Percentiles rank a stretch among this genome's conserved stretches.
Evolutionary conservation across 2,888 invertebrate genomes (phyloP).

Genomic region (Oscheius sp.): DNA sequence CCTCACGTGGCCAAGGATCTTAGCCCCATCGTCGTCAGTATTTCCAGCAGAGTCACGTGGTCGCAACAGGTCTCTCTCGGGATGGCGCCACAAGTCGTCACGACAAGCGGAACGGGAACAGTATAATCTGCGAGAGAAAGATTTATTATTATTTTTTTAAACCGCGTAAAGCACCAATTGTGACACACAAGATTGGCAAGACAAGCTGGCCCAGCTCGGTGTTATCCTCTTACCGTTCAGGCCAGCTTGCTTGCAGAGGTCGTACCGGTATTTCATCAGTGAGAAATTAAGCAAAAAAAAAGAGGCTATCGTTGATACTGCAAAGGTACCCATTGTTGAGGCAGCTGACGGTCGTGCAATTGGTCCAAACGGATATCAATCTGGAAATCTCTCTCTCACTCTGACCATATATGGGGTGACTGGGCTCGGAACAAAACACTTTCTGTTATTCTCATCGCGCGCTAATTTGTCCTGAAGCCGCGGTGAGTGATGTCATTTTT

Average conservation of each 20-base stretch:
- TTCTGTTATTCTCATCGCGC: too few relatives aligned
- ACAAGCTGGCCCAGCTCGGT: too few relatives aligned
- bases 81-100: background rate
- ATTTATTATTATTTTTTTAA: background rate
- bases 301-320: background rate
- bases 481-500: too few relatives aligned
- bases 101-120: background rate
- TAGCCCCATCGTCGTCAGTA: too few relatives aligned
- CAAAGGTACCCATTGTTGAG: conserved; percentile 47
- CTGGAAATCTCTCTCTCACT: conserved; percentile 43
- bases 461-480: too few relatives aligned
- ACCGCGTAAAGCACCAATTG: conserved; percentile 5
- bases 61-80: background rate
- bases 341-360: conserved; percentile 37
- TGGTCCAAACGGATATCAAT: conserved; percentile 58
- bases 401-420: too few relatives aligned
- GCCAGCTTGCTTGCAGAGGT: too few relatives aligned
- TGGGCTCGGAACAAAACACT: too few relatives aligned
- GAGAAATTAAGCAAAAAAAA: background rate
- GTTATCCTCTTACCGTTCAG: too few relatives aligned
- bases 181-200: too few relatives aligned
- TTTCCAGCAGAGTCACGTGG: background rate
- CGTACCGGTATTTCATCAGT: background rate
- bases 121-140: background rate
- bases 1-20: background rate